Base-by-base conservation (phyloP, 2,797 vertebrate genomes). In the Gymnodraco acuticeps region DNA sequence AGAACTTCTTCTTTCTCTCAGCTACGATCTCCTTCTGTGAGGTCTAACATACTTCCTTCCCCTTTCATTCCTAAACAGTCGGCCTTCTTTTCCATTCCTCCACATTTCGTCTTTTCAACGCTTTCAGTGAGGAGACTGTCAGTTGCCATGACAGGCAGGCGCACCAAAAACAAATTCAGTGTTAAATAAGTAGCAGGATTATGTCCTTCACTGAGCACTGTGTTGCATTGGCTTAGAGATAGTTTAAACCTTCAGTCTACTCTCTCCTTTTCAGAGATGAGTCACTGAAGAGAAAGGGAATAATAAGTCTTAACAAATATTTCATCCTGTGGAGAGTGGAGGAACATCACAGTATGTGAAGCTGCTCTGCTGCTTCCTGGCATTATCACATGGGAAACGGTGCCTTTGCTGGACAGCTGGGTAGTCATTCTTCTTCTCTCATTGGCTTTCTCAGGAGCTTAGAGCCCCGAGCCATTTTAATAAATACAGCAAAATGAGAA, bases 141-240 rank as follows among this genome's bases (percentile, higher is more conserved):
- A 88, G 87, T 87, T 81, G 71, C 85, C 78, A 80, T 89, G 90
- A 92, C 85, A 88, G 83, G 76, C 85, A 73, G 80, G 41, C 82
- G 2, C 74, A 63, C 67, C 58, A 33, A 71, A 83, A 82, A 80
- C 71, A 78, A 79, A 82, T 85, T 77, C 68, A 60, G 72, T 88
- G 80, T 89, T 78, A 89, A 92, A 90, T 87, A 78, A 86, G 77
- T 69, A 71, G 78, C 78, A 63, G 87, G 88, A 89, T 89, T 90
- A 83, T 72, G 83, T 74, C 77, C 87, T 85, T 82, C 82, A 23
- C 73, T 69, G 83, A 88, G 17, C 70, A 51, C 70, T 70, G 70
- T 75, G 78, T 87, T 79, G 64, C 62, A 9, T 42, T 73, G 80
- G 75, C 64, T 85, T 76, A 64, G 60, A 84, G 73, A 78, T 55